Evolutionary conservation across 23 tunicate genomes (phyloP), one percentile per base, ranked within the genome.

Genomic region (Ascidia mentula): DNA sequence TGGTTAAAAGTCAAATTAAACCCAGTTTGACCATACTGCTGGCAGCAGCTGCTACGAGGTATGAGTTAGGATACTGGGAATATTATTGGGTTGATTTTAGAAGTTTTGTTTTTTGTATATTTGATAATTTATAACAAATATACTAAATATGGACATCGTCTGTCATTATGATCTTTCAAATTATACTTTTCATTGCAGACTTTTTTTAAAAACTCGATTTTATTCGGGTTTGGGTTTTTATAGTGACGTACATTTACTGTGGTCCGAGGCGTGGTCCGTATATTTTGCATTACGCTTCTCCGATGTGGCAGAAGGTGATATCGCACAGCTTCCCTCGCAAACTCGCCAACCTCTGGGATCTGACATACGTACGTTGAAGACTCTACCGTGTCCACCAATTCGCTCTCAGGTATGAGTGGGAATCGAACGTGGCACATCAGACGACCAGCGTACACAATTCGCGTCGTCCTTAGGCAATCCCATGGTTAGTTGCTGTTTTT

Each of bases 401-500:
- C 86, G 32, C 77, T 69, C 39, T 85, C 89, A 6, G 90, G 77
- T 45, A 85, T 91, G 35, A 91, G 37, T 18, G 87, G 81, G 73
- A 85, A 91, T 32, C 90, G 86, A 31, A 91, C 75, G 60, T 82
- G 77, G 5, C 86, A 78, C 82, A 91, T 75, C 8, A 91, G 59
- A 26, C 90, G 83, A 59, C 80, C 82, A 36, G 80, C 59, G 69
- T 91, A 85, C 37, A 71, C 72, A 31, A 77, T 31, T 78, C 97
- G 45, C 12, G 82, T 76, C 18, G 82, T 20, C 75, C 92, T 86
- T 24, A 13, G 34, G 34, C 9, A 32, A 46, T 46, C 20, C 20
- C 18, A 18, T 17, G 60, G 20, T 17, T 17, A 46, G n/a, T n/a
- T n/a, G n/a, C n/a, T n/a, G n/a, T n/a, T n/a, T n/a, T n/a, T n/a